A percentile compares a stretch with the other conserved stretches of the same genome.
These are phyloP conservation scores for Ictalurus punctatus DNA, from an alignment of 2,113 vertebrate genomes.

Conservation along the genomic window DNA sequence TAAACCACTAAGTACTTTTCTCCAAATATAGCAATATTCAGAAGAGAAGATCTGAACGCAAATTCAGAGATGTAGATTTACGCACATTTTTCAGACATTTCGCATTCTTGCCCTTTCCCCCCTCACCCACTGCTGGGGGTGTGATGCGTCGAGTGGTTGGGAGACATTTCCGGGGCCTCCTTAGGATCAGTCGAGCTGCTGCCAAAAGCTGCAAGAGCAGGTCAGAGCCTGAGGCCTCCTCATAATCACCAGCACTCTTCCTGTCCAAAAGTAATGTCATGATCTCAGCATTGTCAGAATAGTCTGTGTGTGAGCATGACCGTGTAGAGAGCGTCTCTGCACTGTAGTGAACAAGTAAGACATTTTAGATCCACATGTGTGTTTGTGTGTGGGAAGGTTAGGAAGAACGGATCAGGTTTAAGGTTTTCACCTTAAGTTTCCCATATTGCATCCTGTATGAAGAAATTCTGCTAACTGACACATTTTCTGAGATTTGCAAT, in stretches of 20 bases:
- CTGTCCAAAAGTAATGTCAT: slow-evolving; percentile 55
- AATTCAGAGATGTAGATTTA: background rate
- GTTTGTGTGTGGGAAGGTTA: slow-evolving; percentile 39
- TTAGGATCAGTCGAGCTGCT: slow-evolving; percentile 55
- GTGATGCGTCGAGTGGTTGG: slow-evolving; percentile 48
- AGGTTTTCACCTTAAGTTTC: slow-evolving; percentile 63
- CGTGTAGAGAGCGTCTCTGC: background rate
- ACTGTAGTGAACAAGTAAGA: slow-evolving; percentile 22
- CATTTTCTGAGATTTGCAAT: slow-evolving; percentile 48
- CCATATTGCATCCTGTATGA: slow-evolving; percentile 60
- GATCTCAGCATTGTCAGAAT: slow-evolving; percentile 32
- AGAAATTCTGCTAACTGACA: slow-evolving; percentile 52
- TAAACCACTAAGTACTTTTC: background rate
- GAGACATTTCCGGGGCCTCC: slow-evolving; percentile 63
- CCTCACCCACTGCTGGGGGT: slow-evolving; percentile 4
- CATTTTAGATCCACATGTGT: slow-evolving; percentile 1
- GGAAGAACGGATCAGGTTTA: slow-evolving; percentile 59
- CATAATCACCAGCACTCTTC: slow-evolving; percentile 69
- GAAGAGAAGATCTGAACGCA: background rate
- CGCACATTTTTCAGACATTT: slow-evolving; percentile 23
- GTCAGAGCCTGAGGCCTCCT: slow-evolving; percentile 58
- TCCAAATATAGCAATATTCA: background rate
- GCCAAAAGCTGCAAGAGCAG: slow-evolving; percentile 55
- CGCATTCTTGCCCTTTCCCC: slow-evolving; percentile 24
- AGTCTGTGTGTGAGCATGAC: background rate